Evolutionary conservation across 2,113 vertebrate genomes (phyloP).

Genomic region (Mormyrus lacerda): DNA sequence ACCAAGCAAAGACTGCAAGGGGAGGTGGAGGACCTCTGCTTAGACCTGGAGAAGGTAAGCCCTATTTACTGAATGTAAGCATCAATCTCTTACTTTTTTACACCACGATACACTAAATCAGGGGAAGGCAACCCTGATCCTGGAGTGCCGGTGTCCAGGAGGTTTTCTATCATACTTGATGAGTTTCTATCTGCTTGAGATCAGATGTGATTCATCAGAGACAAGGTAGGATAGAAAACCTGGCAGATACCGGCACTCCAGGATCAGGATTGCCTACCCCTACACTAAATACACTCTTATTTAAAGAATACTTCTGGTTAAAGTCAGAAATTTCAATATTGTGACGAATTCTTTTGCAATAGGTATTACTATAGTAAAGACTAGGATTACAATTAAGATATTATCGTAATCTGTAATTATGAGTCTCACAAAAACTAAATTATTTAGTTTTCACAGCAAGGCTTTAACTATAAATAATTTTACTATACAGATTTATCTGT

Average conservation of each 20-base stretch:
- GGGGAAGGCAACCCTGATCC: neutral
- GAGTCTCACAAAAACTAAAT: neutral
- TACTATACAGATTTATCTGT: neutral
- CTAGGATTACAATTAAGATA: neutral
- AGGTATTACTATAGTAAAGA: neutral
- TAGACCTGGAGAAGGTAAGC: constrained; percentile 61
- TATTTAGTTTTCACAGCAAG: neutral
- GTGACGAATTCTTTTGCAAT: neutral
- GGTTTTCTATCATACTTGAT: neutral
- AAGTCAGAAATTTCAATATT: neutral
- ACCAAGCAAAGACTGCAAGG: constrained; percentile 65
- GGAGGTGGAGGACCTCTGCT: constrained; percentile 66
- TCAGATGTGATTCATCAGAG: neutral
- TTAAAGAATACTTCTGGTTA: neutral
- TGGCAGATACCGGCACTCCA: neutral
- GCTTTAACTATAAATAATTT: neutral
- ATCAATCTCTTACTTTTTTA: neutral
- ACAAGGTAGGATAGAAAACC: neutral
- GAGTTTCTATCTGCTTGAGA: neutral
- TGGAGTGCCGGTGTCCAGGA: neutral
- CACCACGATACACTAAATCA: neutral
- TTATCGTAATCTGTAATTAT: neutral
- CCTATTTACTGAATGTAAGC: neutral
- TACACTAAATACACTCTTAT: neutral
- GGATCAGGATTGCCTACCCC: neutral